Conservation (phyloP, 2,113 vertebrate genomes). For the Cephalophus harveyi region DNA sequence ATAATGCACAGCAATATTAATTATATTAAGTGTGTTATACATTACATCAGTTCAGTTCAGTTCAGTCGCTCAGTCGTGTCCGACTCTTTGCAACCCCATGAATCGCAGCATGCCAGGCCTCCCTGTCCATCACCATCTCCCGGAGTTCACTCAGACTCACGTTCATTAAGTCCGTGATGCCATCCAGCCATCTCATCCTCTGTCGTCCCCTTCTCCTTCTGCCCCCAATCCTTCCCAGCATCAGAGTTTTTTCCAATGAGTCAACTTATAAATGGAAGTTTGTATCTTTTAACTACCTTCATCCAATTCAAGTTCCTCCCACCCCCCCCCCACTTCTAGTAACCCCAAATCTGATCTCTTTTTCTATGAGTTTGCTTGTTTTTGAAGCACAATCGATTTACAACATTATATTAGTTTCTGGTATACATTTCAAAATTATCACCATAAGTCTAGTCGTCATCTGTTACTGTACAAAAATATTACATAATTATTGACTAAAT, state of each 20-base stretch:
- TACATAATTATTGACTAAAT: background rate
- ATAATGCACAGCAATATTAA: background rate
- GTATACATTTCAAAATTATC: background rate
- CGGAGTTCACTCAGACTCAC: no score
- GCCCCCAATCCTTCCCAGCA: no score
- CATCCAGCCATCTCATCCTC: no score
- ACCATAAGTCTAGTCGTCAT: background rate
- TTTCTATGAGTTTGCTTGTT: background rate
- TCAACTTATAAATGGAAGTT: background rate
- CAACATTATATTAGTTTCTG: background rate
- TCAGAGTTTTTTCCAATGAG: no score
- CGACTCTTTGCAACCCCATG: no score
- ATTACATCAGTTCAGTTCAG: background rate
- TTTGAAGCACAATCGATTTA: background rate
- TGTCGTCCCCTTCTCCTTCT: no score
- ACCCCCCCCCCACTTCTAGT: background rate
- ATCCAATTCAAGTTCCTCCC: background rate
- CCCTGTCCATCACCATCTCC: no score
- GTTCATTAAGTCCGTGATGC: no score
- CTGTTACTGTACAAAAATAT: background rate
- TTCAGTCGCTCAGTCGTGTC: no score
- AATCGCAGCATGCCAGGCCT: no score
- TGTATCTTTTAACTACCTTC: background rate
- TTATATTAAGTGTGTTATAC: background rate
- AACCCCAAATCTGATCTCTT: background rate